phyloP scores from a whole-genome alignment of 2,797 vertebrate genomes.

The Anabacerthia variegaticeps region DNA sequence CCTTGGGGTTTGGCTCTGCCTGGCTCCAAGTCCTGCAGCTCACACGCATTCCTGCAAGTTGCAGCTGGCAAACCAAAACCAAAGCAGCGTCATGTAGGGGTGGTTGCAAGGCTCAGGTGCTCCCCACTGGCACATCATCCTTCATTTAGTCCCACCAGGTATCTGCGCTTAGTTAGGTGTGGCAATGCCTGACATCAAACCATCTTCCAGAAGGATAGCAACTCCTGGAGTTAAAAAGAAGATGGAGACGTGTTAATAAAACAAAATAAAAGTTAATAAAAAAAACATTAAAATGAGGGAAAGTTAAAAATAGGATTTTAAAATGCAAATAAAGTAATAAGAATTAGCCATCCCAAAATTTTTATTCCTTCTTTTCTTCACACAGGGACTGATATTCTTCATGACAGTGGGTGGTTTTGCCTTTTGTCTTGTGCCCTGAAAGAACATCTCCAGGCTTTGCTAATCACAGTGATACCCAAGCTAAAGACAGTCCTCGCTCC shows the following conservation, averaged over 20 bases:
- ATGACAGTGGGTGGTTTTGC: background rate
- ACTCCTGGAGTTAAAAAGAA: background rate
- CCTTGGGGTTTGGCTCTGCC: background rate
- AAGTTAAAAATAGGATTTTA: background rate
- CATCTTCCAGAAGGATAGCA: background rate
- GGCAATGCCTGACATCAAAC: background rate
- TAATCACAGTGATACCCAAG: background rate
- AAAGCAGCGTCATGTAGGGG: background rate
- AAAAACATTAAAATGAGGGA: background rate
- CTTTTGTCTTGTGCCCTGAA: background rate
- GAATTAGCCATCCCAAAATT: background rate
- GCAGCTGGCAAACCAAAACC: background rate
- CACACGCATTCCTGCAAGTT: background rate
- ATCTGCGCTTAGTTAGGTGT: background rate
- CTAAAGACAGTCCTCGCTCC: background rate
- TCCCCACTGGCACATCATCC: rapidly evolving
- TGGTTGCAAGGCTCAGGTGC: too few species aligned
- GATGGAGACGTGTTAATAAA: background rate
- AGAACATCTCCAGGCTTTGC: background rate
- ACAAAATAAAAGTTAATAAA: background rate
- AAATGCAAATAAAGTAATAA: background rate
- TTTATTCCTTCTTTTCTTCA: background rate
- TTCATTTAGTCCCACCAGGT: rapidly evolving
- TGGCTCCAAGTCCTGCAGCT: background rate
- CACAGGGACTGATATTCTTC: background rate